Percentiles rank a stretch among this genome's conserved stretches.
phyloP scores from a whole-genome alignment of 1,140 invertebrate genomes.

The Drosophila punjabiensis region DNA sequence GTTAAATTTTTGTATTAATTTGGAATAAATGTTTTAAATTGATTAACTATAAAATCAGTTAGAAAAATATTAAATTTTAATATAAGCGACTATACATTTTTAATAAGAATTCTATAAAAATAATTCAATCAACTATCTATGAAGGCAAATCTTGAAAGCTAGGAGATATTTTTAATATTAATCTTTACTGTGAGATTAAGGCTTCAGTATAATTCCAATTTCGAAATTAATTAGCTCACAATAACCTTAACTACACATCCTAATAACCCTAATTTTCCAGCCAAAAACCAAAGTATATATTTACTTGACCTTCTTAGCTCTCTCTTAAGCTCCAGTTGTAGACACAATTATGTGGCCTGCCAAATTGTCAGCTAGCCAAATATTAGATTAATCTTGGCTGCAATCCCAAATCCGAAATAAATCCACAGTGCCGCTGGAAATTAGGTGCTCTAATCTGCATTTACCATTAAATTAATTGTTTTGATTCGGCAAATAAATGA shows the following conservation, averaged over 20 bases:
- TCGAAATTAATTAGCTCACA: not conserved
- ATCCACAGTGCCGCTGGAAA: slow-evolving; percentile 3
- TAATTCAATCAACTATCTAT: not conserved
- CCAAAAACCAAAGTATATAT: not conserved
- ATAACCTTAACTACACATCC: not conserved
- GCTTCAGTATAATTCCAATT: no score
- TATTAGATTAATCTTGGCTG: slow-evolving; percentile 9
- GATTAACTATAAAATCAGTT: not conserved
- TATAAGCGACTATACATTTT: not conserved
- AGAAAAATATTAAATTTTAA: not conserved
- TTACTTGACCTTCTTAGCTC: not conserved
- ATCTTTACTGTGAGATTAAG: no score
- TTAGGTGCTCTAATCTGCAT: slow-evolving; percentile 11
- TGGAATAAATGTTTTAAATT: not conserved
- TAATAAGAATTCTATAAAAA: not conserved
- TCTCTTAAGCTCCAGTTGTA: not conserved
- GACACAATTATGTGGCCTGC: slow-evolving; percentile 14
- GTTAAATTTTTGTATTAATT: not conserved
- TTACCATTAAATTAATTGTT: slow-evolving; percentile 34
- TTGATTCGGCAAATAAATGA: slow-evolving; percentile 28
- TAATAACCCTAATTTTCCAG: not conserved
- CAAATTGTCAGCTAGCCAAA: slow-evolving; percentile 32
- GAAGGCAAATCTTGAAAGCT: no score
- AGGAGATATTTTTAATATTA: not conserved
- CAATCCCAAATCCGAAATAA: not conserved